phyloP scores from a whole-genome alignment of 2,888 invertebrate genomes.

The Drosophila macrospina region DNA sequence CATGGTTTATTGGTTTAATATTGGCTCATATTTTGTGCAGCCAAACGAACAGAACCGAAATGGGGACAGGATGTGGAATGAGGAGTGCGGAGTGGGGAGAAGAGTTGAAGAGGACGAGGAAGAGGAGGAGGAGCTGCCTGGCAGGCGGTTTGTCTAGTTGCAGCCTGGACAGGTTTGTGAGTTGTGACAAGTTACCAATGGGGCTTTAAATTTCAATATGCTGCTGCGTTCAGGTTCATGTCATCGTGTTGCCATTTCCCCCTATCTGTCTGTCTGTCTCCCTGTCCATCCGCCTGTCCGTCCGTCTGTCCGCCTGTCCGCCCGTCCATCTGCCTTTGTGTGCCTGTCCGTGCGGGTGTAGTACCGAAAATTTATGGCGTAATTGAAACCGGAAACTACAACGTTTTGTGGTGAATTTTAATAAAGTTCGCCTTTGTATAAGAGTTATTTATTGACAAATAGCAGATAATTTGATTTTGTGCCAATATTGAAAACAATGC shows the following conservation, averaged over 20 bases:
- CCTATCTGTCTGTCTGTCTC: background rate
- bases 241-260: slow-evolving; percentile 50
- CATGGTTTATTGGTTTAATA: slow-evolving; percentile 75
- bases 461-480: slow-evolving; percentile 78
- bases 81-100: no score
- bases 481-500: slow-evolving; percentile 75
- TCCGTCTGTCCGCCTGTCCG: background rate
- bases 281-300: background rate
- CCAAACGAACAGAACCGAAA: slow-evolving; percentile 10
- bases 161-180: slow-evolving; percentile 63
- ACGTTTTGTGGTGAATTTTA: slow-evolving; percentile 80
- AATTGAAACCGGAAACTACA: slow-evolving; percentile 81
- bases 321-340: slow-evolving; percentile 21
- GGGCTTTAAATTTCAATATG: slow-evolving; percentile 79
- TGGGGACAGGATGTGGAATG: background rate
- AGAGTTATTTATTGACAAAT: slow-evolving; percentile 78
- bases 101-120: no score
- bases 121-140: background rate
- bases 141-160: slow-evolving; percentile 30
- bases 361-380: slow-evolving; percentile 74
- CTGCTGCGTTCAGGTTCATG: slow-evolving; percentile 51
- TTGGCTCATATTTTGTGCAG: slow-evolving; percentile 77
- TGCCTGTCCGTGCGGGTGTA: slow-evolving; percentile 50
- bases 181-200: slow-evolving; percentile 78
- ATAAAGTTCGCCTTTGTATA: slow-evolving; percentile 74